phyloP scores from a whole-genome alignment of 2,888 invertebrate genomes.

The Lydus trimaculatus region DNA sequence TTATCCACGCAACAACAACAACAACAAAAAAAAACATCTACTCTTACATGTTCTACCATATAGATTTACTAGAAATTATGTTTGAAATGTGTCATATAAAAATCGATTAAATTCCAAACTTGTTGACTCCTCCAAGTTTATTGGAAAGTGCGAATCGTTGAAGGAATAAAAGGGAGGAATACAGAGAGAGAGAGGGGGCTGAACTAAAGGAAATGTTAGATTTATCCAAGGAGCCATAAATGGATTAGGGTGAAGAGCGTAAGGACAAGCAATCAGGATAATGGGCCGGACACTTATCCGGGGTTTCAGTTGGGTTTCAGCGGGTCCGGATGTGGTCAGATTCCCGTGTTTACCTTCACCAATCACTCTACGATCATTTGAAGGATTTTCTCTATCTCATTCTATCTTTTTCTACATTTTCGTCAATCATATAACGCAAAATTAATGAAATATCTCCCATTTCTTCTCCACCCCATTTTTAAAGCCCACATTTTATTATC shows the following conservation, averaged over 20 bases:
- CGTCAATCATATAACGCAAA: background rate
- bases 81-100: background rate
- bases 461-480: background rate
- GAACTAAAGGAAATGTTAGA: constrained; percentile 36
- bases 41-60: background rate
- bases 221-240: constrained; percentile 47
- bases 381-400: constrained; percentile 27
- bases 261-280: constrained; percentile 61
- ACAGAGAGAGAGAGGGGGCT: background rate
- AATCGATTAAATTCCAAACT: background rate
- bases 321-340: constrained; percentile 50
- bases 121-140: background rate
- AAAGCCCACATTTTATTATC: too few species aligned
- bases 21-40: background rate
- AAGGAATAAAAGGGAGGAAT: background rate
- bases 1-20: background rate
- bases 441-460: background rate
- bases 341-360: constrained; percentile 51
- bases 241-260: constrained; percentile 57
- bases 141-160: constrained; percentile 14
- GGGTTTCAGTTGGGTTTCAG: constrained; percentile 43
- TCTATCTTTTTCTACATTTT: background rate
- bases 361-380: constrained; percentile 45
- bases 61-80: background rate
- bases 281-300: constrained; percentile 61